Conservation (phyloP, 2,113 vertebrate species). For the Gnathonemus echidnorhynchus region DNA sequence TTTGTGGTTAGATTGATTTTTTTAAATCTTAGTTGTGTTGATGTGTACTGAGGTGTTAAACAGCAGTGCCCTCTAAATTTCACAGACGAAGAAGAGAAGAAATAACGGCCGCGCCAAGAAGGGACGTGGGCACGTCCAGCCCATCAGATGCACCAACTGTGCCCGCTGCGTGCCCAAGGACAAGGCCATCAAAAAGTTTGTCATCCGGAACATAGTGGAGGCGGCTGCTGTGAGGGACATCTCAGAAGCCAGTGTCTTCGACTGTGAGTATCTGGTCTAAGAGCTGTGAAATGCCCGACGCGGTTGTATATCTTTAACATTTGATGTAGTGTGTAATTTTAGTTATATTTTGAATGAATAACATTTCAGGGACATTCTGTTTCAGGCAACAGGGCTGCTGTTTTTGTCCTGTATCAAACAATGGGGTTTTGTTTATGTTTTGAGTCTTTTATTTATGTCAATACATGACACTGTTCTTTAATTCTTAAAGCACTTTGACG, state of each 20-base stretch:
- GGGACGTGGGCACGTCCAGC: slow-evolving; percentile 93
- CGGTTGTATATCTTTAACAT: neutral
- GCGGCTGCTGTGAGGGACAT: slow-evolving; percentile 88
- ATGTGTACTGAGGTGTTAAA: neutral
- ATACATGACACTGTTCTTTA: neutral
- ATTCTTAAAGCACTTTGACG: neutral
- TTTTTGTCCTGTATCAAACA: neutral
- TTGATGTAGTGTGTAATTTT: neutral
- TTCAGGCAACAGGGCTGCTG: neutral
- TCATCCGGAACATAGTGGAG: slow-evolving; percentile 93
- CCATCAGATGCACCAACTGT: slow-evolving; percentile 93
- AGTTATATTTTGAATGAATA: neutral
- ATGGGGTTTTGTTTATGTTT: neutral
- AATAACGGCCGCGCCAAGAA: slow-evolving; percentile 94
- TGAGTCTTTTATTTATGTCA: neutral
- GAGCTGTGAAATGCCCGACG: slow-evolving; percentile 32
- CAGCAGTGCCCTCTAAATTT: neutral
- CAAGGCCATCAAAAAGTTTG: slow-evolving; percentile 96
- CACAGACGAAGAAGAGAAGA: slow-evolving; percentile 85
- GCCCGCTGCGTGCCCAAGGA: slow-evolving; percentile 93
- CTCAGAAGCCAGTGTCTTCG: slow-evolving; percentile 87
- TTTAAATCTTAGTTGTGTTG: neutral
- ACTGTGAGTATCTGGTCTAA: slow-evolving; percentile 60
- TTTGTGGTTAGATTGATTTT: neutral
- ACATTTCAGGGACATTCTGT: neutral